Conservation (phyloP, 2,113 vertebrate genomes). For the Acrocephalus arundinaceus region DNA sequence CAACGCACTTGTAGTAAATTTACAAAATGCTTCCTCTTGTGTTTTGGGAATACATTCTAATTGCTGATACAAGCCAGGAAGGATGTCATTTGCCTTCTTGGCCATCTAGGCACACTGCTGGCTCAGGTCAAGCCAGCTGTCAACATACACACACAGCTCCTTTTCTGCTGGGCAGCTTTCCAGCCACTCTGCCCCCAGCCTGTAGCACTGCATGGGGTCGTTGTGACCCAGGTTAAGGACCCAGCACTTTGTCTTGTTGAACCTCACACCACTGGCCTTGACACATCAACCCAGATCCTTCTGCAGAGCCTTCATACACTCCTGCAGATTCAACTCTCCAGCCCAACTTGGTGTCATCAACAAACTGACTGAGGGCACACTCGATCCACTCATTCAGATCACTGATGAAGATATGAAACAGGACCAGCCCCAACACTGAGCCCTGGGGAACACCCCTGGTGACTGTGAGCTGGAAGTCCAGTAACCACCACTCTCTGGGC, state of each 20-base stretch:
- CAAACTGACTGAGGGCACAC: background rate
- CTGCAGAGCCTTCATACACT: background rate
- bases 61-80: background rate
- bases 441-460: background rate
- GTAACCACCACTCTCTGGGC: background rate
- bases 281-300: background rate
- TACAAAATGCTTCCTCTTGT: background rate
- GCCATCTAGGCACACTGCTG: background rate
- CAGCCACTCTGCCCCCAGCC: background rate
- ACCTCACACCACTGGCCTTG: background rate
- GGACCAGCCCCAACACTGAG: background rate
- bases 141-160: background rate
- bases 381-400: background rate
- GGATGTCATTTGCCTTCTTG: background rate
- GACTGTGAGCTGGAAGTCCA: accelerated
- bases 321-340: background rate
- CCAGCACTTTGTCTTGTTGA: background rate
- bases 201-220: background rate
- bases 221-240: background rate
- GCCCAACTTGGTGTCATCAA: background rate
- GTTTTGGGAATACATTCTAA: background rate
- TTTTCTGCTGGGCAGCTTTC: background rate
- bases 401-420: background rate
- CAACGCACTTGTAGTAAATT: background rate
- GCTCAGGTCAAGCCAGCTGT: background rate